Evolutionary conservation across 2,888 invertebrate species (phyloP), one percentile per base, ranked within the genome.

Genomic region (Aplocera efformata): DNA sequence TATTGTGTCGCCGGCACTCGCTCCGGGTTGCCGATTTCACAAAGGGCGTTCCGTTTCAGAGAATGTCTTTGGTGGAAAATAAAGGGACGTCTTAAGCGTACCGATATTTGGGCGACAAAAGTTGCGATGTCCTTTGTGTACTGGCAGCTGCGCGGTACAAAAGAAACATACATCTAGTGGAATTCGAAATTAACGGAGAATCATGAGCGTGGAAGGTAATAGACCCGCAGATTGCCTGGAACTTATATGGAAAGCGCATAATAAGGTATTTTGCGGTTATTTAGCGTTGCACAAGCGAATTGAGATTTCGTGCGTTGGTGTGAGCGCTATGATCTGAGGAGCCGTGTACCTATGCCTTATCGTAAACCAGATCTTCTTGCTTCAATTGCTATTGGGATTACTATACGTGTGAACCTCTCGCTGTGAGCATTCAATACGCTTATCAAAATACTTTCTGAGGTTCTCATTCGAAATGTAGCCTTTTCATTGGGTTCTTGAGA

Each of bases 231-330:
- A 84, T 84, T 83, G 82, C 74, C 64, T 71, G 68, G 76, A 79
- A 73, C 84, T 73, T 85, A 83, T 82, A 86, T 82, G 85, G 85
- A 85, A 82, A 85, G 83, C 79, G 81, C 76, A 81, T 83, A 83
- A 83, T 84, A 82, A 78, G 85, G 78, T 76, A 84, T 86, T 84
- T 86, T 88, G 86, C 82, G 86, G 86, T 85, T 85, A 78, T 85
- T 85, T 84, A 83, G 71, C 72, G 72, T 82, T 84, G 80, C 80
- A 76, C 79, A 81, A 82, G 82, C 67, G 81, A 83, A 84, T 83
- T 78, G 82, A 76, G 79, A 81, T 78, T 80, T 83, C 83, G 85
- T 84, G 84, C 79, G 76, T 79, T 63, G 73, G 75, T 72, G 72
- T 72, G 64, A 54, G 64, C 63, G 62, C 70, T 74, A 70, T 72